Conservation (phyloP, 2,888 invertebrate species). For the Nephrotoma flavescens region DNA sequence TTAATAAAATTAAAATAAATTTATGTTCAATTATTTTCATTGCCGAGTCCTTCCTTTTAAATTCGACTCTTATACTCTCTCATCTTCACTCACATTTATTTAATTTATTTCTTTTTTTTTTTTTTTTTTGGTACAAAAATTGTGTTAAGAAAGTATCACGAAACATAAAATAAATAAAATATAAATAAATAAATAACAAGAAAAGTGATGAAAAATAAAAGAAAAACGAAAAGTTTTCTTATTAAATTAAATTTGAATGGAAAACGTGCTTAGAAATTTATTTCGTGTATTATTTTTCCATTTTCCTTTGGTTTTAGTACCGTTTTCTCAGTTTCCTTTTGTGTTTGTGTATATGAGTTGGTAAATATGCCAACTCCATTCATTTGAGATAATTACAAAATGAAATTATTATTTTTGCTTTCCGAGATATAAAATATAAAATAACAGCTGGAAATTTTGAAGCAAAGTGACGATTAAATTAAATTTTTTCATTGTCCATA, state of each 20-base stretch:
- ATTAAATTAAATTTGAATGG: not conserved
- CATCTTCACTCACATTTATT: not conserved
- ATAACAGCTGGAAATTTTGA: too few relatives aligned
- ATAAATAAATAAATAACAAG: not conserved
- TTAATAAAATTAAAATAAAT: not conserved
- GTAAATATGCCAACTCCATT: not conserved
- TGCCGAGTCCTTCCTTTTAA: not conserved
- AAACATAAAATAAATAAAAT: not conserved
- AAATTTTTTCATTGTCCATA: too few relatives aligned
- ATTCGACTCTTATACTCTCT: not conserved
- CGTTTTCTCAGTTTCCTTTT: not conserved
- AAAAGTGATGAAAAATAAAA: not conserved
- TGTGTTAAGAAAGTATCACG: not conserved
- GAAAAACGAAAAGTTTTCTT: not conserved
- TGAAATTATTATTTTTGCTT: not conserved
- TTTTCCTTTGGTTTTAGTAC: not conserved
- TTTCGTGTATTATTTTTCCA: not conserved
- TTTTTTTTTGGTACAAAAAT: not conserved
- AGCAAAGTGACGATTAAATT: too few relatives aligned
- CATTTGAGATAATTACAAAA: not conserved
- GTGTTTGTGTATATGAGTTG: not conserved
- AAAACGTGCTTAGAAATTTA: not conserved
- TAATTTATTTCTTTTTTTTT: not conserved
- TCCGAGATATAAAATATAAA: not conserved
- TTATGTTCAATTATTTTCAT: not conserved